Base-by-base conservation (phyloP, 2,797 vertebrate genomes). In the Tokudaia muenninki region DNA sequence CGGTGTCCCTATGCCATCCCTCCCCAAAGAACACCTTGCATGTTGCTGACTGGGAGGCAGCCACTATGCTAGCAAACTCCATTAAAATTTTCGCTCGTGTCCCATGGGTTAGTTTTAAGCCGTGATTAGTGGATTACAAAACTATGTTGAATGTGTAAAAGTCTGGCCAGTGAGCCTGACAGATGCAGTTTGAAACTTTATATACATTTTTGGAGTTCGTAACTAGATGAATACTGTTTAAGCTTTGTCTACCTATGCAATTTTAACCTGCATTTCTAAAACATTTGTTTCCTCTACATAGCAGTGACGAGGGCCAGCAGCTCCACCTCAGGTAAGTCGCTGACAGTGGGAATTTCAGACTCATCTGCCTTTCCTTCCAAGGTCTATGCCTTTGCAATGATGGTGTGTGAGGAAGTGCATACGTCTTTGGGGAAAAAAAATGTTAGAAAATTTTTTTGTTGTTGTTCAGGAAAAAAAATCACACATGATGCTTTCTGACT, bases 301-400 rank as follows among this genome's bases (percentile, higher is more conserved):
- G 97, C 72, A 75, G 41, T 92, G 41, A 95, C 55, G 22, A n/a
- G 79, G n/a, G 89, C 97, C 55, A 94, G 87, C 50, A 87, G 81
- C 31, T 50, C 90, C 74, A 37, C n/a, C 31, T 12, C 93, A 97
- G 96, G 97, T 97, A 93, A 97, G 93, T 74, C 10, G 19, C 24
- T 84, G 63, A 70, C 37, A 81, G 16, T 1, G 50, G 21, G 4
- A 6, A 79, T 70, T 91, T 65, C 44, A 41, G 75, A n/a, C 41
- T 4, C 4, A 47, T 2, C 10, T 8, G 10, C 6, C 70, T 59
- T 13, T 7, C 31, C 31, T 79, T 8, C 57, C 26, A 21, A 47
- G 6, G 21, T n/a, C 57, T 89, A 55, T 47, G 52, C 2, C 16
- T 91, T 89, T 78, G 7, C 3, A 81, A 65, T 90, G 59, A 17